These are phyloP conservation scores for Platichthys stellatus DNA, from an alignment of 2,113 vertebrate species.

Conservation along the genomic window DNA sequence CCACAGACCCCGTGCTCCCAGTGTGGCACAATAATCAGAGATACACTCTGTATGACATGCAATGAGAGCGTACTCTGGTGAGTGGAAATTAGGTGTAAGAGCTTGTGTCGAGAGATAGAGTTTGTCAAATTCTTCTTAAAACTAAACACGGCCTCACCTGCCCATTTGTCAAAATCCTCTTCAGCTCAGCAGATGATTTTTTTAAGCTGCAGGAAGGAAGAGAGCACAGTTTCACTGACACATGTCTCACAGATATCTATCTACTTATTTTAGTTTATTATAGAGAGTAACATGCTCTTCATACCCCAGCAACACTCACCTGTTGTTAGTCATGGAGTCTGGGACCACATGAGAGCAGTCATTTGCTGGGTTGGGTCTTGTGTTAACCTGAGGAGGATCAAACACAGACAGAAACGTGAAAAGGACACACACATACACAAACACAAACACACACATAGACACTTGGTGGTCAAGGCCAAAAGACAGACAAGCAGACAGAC, in stretches of 20 bases:
- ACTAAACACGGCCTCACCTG: conserved; percentile 82
- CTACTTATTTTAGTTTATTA: background rate
- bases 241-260: conserved; percentile 8
- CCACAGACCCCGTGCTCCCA: background rate
- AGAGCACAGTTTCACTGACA: conserved; percentile 8
- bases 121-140: conserved; percentile 1
- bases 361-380: conserved; percentile 88
- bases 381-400: conserved; percentile 91
- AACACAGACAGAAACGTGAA: conserved; percentile 65
- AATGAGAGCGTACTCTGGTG: conserved; percentile 85
- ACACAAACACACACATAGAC: background rate
- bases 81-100: conserved; percentile 82
- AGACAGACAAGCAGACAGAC: conserved; percentile 33
- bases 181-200: conserved; percentile 96
- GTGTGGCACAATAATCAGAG: conserved; percentile 79
- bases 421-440: conserved; percentile 48
- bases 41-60: conserved; percentile 75
- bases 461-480: conserved; percentile 47
- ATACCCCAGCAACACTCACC: conserved; percentile 83
- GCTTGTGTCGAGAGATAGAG: background rate
- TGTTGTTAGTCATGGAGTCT: conserved; percentile 92
- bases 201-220: conserved; percentile 86
- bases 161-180: conserved; percentile 95
- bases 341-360: conserved; percentile 83
- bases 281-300: background rate